Evolutionary conservation across 2,888 invertebrate genomes (phyloP).

Genomic region (Selenia dentaria): DNA sequence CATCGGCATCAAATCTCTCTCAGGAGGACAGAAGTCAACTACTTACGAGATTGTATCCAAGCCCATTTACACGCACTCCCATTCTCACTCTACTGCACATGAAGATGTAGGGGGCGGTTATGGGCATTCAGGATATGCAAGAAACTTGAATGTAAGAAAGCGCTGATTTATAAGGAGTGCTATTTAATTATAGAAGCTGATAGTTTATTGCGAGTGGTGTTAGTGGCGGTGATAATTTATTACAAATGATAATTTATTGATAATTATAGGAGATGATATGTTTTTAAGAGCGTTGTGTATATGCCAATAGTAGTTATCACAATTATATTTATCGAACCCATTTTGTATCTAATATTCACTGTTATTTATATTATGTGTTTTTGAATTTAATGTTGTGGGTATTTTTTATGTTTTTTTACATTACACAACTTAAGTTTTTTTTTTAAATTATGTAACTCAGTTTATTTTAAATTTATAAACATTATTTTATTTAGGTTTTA

Average conservation of each 20-base stretch:
- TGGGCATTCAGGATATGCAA: conserved; percentile 82
- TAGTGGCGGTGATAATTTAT: conserved; percentile 7
- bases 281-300: no score
- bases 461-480: no score
- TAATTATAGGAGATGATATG: no score
- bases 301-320: no score
- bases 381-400: no score
- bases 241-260: neutral
- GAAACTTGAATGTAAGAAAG: conserved; percentile 61
- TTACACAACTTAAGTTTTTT: no score
- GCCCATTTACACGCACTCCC: conserved; percentile 89
- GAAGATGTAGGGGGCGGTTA: conserved; percentile 81
- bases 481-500: no score
- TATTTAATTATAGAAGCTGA: conserved; percentile 5
- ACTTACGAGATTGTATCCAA: conserved; percentile 94
- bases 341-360: no score
- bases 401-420: no score
- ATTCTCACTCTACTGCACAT: conserved; percentile 85
- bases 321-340: no score
- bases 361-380: no score
- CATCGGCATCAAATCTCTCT: conserved; percentile 89
- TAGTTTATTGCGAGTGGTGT: conserved; percentile 2
- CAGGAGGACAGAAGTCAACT: conserved; percentile 89
- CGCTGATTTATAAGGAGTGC: conserved; percentile 33
- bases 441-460: no score